A percentile compares a stretch with the other conserved stretches of the same genome.
phyloP scores from a whole-genome alignment of 2,113 vertebrate genomes.

The Octodon degus region DNA sequence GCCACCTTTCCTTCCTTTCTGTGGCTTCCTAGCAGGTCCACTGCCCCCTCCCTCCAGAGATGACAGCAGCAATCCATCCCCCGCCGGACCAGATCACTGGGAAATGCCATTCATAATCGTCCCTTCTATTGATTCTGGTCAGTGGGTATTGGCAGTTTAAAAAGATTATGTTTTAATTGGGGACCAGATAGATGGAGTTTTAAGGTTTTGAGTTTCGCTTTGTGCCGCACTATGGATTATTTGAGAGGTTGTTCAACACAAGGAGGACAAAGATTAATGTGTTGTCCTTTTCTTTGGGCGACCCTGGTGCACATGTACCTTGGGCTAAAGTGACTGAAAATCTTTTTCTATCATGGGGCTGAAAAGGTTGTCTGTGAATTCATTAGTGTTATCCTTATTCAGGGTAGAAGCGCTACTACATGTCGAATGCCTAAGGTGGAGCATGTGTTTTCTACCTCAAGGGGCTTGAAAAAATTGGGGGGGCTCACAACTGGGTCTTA shows the following conservation, averaged over 20 bases:
- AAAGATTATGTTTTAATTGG: constrained; percentile 94
- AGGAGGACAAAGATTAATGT: constrained; percentile 90
- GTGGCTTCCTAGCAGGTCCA: constrained; percentile 65
- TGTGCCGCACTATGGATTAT: constrained; percentile 85
- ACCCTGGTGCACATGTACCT: constrained; percentile 85
- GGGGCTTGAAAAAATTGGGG: not conserved
- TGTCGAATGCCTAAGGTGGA: constrained; percentile 48
- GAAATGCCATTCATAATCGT: constrained; percentile 88
- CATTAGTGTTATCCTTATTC: constrained; percentile 88
- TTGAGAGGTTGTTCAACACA: constrained; percentile 83
- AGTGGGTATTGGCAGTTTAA: constrained; percentile 89
- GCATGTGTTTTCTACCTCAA: constrained; percentile 26
- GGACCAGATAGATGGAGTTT: constrained; percentile 89
- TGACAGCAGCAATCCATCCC: constrained; percentile 82
- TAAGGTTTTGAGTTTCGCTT: constrained; percentile 87
- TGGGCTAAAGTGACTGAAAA: constrained; percentile 89
- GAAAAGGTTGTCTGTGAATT: constrained; percentile 90
- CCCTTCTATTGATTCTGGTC: constrained; percentile 88
- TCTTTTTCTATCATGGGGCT: constrained; percentile 87
- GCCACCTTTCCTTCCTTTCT: constrained; percentile 39
- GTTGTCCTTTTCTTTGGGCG: constrained; percentile 88
- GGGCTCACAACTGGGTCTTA: not conserved
- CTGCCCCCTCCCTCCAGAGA: constrained; percentile 72
- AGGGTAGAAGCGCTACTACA: constrained; percentile 79
- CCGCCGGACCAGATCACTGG: constrained; percentile 82